Evolutionary conservation across 2,113 vertebrate genomes (phyloP).

Genomic region (Porphyrio hochstetteri): DNA sequence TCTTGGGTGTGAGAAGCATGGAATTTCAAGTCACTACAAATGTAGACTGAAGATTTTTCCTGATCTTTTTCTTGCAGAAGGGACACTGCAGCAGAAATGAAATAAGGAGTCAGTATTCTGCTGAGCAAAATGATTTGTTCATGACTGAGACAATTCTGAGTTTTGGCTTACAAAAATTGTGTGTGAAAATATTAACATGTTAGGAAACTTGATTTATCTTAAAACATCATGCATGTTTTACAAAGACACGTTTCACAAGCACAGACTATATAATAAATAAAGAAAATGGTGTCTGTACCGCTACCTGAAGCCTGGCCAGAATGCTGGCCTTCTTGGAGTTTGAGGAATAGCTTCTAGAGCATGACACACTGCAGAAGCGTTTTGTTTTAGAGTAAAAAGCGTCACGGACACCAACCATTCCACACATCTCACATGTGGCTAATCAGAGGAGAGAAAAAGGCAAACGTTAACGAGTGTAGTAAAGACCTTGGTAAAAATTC

Average conservation of each 20-base stretch:
- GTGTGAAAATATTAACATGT: background rate
- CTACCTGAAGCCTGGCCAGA: conserved; percentile 98
- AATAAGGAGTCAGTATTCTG: background rate
- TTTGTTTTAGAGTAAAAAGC: conserved; percentile 99
- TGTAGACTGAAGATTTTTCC: background rate
- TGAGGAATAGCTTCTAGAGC: conserved; percentile 97
- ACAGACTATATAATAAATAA: conserved; percentile 18
- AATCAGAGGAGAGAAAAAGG: conserved; percentile 18
- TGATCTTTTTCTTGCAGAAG: background rate
- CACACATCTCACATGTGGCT: conserved; percentile 99
- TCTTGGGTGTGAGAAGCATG: background rate
- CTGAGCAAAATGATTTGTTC: background rate
- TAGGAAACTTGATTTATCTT: background rate
- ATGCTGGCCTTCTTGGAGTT: conserved; percentile 99
- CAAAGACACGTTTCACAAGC: background rate
- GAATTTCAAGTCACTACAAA: background rate
- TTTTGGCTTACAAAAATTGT: background rate
- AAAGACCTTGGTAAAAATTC: background rate
- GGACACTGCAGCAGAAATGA: background rate
- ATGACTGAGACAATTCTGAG: background rate
- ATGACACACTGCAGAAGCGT: conserved; percentile 97
- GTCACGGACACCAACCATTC: conserved; percentile 97
- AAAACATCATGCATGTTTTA: background rate
- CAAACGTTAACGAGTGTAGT: background rate
- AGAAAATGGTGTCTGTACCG: conserved; percentile 75